Base-by-base conservation (phyloP, 2,113 vertebrate genomes). In the Chaetura pelagica region DNA sequence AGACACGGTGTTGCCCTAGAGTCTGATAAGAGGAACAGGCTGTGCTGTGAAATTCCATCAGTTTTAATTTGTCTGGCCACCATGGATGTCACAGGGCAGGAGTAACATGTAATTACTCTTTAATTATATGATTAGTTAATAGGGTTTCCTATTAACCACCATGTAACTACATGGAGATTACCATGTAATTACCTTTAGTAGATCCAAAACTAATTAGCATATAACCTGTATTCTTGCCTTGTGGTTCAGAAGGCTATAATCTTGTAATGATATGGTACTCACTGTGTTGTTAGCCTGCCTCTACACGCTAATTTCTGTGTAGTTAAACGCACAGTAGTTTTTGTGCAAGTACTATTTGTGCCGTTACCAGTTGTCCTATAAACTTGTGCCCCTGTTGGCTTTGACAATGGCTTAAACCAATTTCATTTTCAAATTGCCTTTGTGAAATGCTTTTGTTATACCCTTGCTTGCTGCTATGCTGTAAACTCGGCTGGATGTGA, bases 101-200 rank as follows among this genome's bases (percentile, higher is more conserved):
- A 94, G 38, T 84, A 84, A 80, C 94, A 73, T 91, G 79, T 78
- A 83, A 92, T 85, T 96, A 82, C 46, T 94, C 85, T 95, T 97
- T 90, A 97, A 95, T 93, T 89, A 90, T 55, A 94, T 91, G 91
- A 88, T 94, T 92, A 94, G 48, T 92, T 96, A 94, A 92, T 89
- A 92, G 62, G 61, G 75, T 75, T 95, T 93, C 85, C 91, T 92
- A 86, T 95, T 96, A 96, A 97, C 73, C 38, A 86, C 63, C 73
- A 27, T 94, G 94, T 96, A 97, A 95, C 93, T 94, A 94, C 1
- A 4, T 61, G 82, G 64, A 94, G 91, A 97, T 96, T 97, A 96
- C 94, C 75, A 74, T 95, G 95, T 95, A 97, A 97, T 97, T 97
- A 93, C 91, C 84, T 96, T 95, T 90, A 92, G 84, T 81, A 80